These are phyloP conservation scores for Myotis findleyi DNA, from an alignment of 2,797 vertebrate species.

Conservation along the genomic window DNA sequence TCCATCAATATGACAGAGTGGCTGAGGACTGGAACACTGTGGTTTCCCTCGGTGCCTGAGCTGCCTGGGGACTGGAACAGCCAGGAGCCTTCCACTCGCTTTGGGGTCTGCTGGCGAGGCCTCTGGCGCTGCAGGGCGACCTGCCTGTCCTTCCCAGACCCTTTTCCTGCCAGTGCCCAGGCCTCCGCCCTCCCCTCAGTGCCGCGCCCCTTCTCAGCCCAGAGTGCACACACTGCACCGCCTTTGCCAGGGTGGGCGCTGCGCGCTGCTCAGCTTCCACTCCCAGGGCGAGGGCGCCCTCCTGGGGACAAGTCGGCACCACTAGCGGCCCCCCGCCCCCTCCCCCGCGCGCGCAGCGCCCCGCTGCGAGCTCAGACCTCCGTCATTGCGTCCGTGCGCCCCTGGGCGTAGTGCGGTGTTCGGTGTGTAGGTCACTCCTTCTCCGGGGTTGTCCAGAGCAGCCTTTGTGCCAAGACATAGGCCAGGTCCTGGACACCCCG, in stretches of 20 bases:
- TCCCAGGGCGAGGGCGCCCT: not conserved
- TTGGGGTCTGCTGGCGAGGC: no score
- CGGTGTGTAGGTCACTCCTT: no score
- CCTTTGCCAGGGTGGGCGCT: no score
- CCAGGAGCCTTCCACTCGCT: not conserved
- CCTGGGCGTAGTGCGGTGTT: accelerated
- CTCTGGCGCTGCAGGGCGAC: no score
- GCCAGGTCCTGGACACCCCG: not conserved
- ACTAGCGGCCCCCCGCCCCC: no score
- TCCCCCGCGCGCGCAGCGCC: no score
- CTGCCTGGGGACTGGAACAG: not conserved
- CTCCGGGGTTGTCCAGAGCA: not conserved
- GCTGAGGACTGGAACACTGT: not conserved
- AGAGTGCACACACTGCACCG: no score
- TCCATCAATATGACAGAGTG: not conserved
- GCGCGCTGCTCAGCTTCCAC: not conserved
- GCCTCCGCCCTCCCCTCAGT: no score
- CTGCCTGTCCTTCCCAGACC: no score
- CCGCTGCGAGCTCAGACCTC: not conserved
- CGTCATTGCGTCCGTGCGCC: accelerated
- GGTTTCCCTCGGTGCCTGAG: not conserved
- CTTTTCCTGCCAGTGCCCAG: not conserved
- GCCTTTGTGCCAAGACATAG: not conserved
- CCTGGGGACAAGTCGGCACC: accelerated
- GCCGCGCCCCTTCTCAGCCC: not conserved